phyloP scores from a whole-genome alignment of 1,140 invertebrate genomes.

The Portunus trituberculatus region DNA sequence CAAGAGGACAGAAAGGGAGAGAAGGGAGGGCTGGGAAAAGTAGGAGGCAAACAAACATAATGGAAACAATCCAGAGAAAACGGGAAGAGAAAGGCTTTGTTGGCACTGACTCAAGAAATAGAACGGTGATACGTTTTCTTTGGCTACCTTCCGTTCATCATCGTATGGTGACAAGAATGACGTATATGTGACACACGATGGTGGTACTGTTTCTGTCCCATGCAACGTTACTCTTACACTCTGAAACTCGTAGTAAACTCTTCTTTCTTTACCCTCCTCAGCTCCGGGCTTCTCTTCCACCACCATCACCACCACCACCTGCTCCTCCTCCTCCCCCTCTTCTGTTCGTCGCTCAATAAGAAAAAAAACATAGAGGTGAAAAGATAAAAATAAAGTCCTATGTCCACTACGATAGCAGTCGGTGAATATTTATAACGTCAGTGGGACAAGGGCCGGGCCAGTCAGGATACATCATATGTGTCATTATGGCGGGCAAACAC shows the following conservation, averaged over 20 bases:
- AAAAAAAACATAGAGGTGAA: slow-evolving; percentile 34
- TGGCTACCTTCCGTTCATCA: no score
- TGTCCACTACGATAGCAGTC: slow-evolving; percentile 69
- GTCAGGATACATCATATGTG: slow-evolving; percentile 68
- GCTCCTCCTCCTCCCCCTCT: background rate
- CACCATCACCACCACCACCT: background rate
- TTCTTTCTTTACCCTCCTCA: background rate
- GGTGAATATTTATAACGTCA: slow-evolving; percentile 70
- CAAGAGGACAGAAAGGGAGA: background rate
- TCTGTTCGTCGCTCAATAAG: slow-evolving; percentile 1
- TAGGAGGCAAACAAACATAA: background rate
- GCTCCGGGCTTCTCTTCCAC: background rate
- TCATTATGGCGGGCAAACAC: slow-evolving; percentile 73
- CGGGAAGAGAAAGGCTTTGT: background rate
- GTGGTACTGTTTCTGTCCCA: no score
- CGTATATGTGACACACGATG: no score
- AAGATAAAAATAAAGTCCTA: slow-evolving; percentile 49
- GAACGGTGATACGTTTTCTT: no score
- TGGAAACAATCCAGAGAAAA: background rate
- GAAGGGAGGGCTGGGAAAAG: background rate
- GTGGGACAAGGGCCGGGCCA: slow-evolving; percentile 58
- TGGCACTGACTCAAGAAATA: background rate
- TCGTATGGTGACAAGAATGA: no score
- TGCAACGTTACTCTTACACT: background rate
- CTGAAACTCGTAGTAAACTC: background rate